Conservation (phyloP, 2,797 vertebrate genomes). For the Corythornis leucogaster region DNA sequence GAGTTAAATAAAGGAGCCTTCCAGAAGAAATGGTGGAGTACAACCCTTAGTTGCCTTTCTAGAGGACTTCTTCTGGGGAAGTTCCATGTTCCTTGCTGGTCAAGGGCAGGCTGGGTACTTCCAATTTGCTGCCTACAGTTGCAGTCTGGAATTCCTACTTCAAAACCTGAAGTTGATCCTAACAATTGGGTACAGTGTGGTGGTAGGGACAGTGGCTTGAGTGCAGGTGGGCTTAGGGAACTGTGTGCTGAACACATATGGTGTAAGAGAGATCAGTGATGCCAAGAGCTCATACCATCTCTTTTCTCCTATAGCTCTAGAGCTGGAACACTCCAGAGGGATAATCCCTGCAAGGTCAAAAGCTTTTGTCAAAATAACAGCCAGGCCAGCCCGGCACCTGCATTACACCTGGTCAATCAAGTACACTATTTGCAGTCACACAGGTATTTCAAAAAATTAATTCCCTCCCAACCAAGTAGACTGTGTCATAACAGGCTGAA, state of each 20-base stretch:
- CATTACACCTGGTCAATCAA: conserved; percentile 87
- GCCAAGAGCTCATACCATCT: background rate
- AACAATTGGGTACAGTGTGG: background rate
- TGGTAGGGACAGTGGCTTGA: background rate
- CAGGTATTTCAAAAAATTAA: conserved; percentile 74
- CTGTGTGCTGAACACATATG: background rate
- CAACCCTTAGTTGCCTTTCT: background rate
- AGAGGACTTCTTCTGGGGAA: background rate
- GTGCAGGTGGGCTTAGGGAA: background rate
- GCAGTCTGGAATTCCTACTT: background rate
- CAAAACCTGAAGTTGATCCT: background rate
- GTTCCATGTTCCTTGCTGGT: background rate
- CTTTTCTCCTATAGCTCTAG: conserved; percentile 77
- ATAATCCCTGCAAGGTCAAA: conserved; percentile 82
- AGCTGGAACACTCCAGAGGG: conserved; percentile 81
- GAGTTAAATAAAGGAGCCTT: background rate
- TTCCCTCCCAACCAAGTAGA: background rate
- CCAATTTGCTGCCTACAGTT: background rate
- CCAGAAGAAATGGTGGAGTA: background rate
- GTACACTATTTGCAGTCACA: conserved; percentile 78
- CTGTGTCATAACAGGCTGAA: background rate
- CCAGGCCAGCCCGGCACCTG: conserved; percentile 73
- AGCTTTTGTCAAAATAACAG: conserved; percentile 75
- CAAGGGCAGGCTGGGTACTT: background rate
- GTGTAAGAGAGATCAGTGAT: background rate